Conservation (phyloP, 2,113 vertebrate species). For the Sturnus vulgaris region DNA sequence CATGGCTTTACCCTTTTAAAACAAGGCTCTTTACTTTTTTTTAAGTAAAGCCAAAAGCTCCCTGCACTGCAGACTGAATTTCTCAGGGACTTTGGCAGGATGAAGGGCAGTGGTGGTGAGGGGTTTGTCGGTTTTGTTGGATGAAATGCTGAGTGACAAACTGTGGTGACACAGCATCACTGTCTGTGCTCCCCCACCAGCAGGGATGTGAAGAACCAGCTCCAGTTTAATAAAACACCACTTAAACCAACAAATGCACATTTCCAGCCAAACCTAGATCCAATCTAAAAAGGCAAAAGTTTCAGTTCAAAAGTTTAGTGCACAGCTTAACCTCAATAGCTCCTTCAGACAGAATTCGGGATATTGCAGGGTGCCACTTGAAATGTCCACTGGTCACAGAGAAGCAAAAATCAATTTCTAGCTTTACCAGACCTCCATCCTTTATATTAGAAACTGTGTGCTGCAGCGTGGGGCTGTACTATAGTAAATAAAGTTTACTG, state of each 20-base stretch:
- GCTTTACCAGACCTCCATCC: background rate
- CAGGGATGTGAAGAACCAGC: background rate
- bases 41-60: background rate
- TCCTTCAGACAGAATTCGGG: background rate
- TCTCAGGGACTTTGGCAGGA: background rate
- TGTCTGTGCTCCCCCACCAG: fast-evolving
- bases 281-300: background rate
- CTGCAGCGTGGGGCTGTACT: background rate
- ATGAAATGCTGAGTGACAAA: background rate
- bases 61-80: fast-evolving
- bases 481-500: background rate
- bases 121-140: too few species aligned
- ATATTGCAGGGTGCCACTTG: background rate
- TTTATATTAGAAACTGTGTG: background rate
- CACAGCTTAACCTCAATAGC: background rate
- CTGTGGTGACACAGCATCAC: background rate
- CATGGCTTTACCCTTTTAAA: fast-evolving
- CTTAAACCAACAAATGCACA: background rate
- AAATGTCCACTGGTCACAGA: background rate
- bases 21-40: too few species aligned
- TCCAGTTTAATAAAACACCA: background rate
- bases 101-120: background rate
- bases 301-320: background rate
- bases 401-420: background rate
- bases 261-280: too few species aligned